Conservation (phyloP, 2,797 vertebrate species). For the Knipowitschia caucasica region DNA sequence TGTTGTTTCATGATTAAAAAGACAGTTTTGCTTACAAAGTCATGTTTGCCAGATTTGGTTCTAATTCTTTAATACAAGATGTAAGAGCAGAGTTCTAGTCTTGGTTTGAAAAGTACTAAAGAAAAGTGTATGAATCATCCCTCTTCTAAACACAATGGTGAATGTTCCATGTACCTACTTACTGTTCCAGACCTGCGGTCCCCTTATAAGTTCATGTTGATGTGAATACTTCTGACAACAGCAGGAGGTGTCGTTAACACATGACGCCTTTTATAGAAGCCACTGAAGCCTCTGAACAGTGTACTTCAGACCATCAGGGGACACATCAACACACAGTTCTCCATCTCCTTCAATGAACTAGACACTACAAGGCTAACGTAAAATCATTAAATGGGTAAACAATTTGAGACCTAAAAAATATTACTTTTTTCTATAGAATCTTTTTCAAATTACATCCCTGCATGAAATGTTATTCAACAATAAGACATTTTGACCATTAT, state of each 20-base stretch:
- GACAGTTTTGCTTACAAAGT: too few species aligned
- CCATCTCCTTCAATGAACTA: conserved; percentile 37
- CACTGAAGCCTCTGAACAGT: conserved; percentile 44
- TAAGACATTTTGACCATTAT: too few species aligned
- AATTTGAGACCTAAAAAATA: too few species aligned
- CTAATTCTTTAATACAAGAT: too few species aligned
- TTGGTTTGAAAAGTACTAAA: background rate
- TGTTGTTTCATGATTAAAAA: too few species aligned
- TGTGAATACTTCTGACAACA: conserved; percentile 59
- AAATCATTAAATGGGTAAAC: too few species aligned
- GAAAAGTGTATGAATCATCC: conserved; percentile 4
- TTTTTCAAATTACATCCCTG: too few species aligned
- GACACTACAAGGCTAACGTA: conserved; percentile 43
- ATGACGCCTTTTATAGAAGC: conserved; percentile 75
- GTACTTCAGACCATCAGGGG: conserved; percentile 48
- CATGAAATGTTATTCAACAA: too few species aligned
- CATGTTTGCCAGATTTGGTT: too few species aligned
- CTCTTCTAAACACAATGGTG: conserved; percentile 57
- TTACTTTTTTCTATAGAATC: too few species aligned
- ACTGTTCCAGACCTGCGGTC: conserved; percentile 31
- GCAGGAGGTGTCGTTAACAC: conserved; percentile 51
- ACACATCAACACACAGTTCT: conserved; percentile 20
- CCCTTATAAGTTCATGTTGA: conserved; percentile 80
- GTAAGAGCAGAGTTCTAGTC: background rate
- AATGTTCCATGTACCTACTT: too few species aligned